Percentiles rank a stretch among this genome's conserved stretches.
phyloP scores from a whole-genome alignment of 2,888 invertebrate genomes.

The Trilocha varians region DNA sequence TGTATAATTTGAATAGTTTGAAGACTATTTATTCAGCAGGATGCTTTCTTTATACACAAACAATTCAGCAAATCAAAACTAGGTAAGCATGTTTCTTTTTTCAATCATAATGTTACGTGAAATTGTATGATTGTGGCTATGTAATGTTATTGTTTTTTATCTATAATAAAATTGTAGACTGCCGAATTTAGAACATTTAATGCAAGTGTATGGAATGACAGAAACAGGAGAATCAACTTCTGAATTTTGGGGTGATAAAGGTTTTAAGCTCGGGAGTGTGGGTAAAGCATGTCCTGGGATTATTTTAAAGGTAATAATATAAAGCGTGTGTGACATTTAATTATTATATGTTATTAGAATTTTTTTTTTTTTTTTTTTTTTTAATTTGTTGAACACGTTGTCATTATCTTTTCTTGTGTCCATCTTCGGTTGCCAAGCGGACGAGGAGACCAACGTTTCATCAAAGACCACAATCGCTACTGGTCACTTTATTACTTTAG shows the following conservation, averaged over 20 bases:
- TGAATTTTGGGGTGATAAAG: conserved; percentile 42
- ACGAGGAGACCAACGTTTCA: too few species aligned
- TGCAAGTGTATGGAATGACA: conserved; percentile 57
- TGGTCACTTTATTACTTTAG: too few species aligned
- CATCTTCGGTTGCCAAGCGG: too few species aligned
- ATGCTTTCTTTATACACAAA: conserved; percentile 43
- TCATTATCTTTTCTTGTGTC: too few species aligned
- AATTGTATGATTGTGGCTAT: too few species aligned
- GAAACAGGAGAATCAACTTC: conserved; percentile 49
- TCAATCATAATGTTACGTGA: too few species aligned
- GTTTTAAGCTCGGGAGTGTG: conserved; percentile 44
- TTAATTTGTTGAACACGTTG: too few species aligned
- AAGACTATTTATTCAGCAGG: conserved; percentile 45
- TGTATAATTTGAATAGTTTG: conserved; percentile 36
- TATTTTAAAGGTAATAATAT: conserved; percentile 39
- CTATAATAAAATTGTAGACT: conserved; percentile 27
- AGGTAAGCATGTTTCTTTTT: conserved; percentile 35
- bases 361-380: too few species aligned
- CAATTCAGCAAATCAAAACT: conserved; percentile 38
- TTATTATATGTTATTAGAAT: too few species aligned
- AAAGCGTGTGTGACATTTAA: conserved; percentile 6
- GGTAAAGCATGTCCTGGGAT: too few species aligned
- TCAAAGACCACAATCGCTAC: too few species aligned
- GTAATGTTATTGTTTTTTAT: too few species aligned
- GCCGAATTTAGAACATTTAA: conserved; percentile 29